Evolutionary conservation across 2,113 vertebrate genomes (phyloP), one percentile per base, ranked within the genome.

Genomic region (Oreochromis niloticus): DNA sequence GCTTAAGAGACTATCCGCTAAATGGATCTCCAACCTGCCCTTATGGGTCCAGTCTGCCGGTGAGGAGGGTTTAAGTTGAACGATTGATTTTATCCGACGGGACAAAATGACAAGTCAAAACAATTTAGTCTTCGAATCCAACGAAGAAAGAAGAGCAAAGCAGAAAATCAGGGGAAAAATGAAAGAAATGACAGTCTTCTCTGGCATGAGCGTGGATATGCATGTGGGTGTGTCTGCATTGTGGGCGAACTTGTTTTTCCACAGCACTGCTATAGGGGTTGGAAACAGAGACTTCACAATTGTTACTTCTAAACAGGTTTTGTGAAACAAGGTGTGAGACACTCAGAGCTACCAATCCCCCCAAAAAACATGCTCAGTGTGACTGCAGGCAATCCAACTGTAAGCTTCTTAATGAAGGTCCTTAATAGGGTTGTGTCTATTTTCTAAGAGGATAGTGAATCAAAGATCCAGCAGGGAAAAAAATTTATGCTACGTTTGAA

Each of bases 181-280:
- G 43, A 55, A 89, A 30, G 56, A 82, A 83, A 88, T 54, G 46
- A 32, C 80, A 79, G 82, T 34, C 39, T 59, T 39, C 50, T 61
- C 13, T 81, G 54, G 48, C 55, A 43, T 88, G 27, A 39, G 54
- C 11, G 3, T 24, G 36, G n/a, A 36, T 75, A 56, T 68, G 36
- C 43, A 19, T 22, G 83, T 87, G 92, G 91, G 92, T 85, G 91
- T 94, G 93, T 88, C 92, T 57, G 87, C 80, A 92, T 82, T 92
- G 93, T 6, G 87, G 93, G 81, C 61, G 61, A 91, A 95, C 95
- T 95, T 88, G 93, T 94, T 96, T 94, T 93, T 93, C 87, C 81
- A 84, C 88, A 87, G 79, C 92, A 54, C 63, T 36, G 41, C 82
- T 75, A 39, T 0, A 56, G 27, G 87, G 88, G 82, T 48, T 93